phyloP scores from a whole-genome alignment of 2,797 vertebrate genomes.

The Falco naumanni region DNA sequence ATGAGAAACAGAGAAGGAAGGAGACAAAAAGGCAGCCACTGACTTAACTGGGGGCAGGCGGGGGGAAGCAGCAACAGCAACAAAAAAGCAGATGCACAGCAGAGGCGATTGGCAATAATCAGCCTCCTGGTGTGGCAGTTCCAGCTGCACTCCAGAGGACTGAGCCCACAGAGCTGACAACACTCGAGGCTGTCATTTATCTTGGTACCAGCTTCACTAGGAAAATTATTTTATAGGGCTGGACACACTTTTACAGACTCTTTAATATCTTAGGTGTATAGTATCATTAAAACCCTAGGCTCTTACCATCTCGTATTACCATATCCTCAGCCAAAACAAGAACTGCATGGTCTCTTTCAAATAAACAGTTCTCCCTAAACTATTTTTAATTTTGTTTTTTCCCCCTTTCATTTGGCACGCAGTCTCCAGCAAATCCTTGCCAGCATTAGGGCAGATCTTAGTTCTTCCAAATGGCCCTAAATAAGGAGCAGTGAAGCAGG shows the following conservation, averaged over 20 bases:
- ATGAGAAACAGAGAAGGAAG: background rate
- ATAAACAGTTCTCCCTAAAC: background rate
- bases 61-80: background rate
- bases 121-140: background rate
- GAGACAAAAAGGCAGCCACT: slow-evolving; percentile 34
- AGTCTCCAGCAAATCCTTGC: background rate
- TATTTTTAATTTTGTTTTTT: background rate
- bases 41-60: background rate
- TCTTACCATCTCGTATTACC: background rate
- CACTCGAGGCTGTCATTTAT: background rate
- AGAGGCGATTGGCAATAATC: slow-evolving; percentile 46
- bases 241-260: background rate
- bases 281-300: background rate
- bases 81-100: slow-evolving; percentile 21
- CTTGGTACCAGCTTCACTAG: background rate
- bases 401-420: background rate
- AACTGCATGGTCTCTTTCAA: background rate
- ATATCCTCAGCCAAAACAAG: background rate
- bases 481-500: background rate
- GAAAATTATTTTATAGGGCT: slow-evolving; percentile 5
- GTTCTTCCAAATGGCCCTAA: background rate
- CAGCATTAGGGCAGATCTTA: background rate
- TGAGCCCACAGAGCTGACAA: background rate
- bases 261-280: background rate
- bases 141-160: slow-evolving; percentile 4